Percentiles rank a stretch among this genome's conserved stretches.
These are phyloP conservation scores for Galerucella pusilla DNA, from an alignment of 2,888 invertebrate genomes.

Conservation along the genomic window DNA sequence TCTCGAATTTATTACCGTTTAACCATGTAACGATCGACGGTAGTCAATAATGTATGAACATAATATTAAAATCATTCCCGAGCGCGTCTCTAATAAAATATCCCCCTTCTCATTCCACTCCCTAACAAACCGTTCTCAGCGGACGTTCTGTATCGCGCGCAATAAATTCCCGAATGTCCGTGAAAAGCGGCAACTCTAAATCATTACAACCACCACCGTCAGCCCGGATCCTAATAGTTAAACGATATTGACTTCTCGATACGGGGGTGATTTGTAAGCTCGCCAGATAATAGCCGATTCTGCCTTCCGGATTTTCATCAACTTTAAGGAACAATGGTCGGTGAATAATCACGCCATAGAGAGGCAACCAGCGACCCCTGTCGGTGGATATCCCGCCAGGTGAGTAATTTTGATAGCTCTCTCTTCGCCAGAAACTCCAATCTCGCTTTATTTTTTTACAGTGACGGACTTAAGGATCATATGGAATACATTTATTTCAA, in stretches of 20 bases:
- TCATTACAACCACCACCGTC: constrained; percentile 54
- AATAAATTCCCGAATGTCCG: constrained; percentile 57
- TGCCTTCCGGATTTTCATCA: constrained; percentile 56
- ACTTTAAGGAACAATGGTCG: constrained; percentile 56
- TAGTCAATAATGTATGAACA: too few species aligned
- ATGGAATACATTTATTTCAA: background rate
- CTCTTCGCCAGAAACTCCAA: constrained; percentile 22
- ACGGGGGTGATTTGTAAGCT: constrained; percentile 57
- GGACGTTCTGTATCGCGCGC: constrained; percentile 38
- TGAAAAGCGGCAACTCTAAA: constrained; percentile 59
- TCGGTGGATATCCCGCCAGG: constrained; percentile 48
- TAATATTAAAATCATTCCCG: background rate
- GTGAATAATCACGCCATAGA: constrained; percentile 58
- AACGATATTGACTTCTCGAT: constrained; percentile 61
- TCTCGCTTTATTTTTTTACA: constrained; percentile 16
- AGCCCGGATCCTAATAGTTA: constrained; percentile 58
- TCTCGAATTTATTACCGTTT: background rate
- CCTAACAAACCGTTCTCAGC: constrained; percentile 8
- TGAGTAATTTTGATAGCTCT: constrained; percentile 41
- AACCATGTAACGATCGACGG: background rate
- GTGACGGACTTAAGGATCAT: background rate
- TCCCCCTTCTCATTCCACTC: constrained; percentile 7
- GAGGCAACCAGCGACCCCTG: constrained; percentile 49
- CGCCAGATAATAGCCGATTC: constrained; percentile 55
- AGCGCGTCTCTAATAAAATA: constrained; percentile 6